Evolutionary conservation across 2,113 vertebrate species (phyloP), one percentile per base, ranked within the genome.

Genomic region (Danionella cerebrum): DNA sequence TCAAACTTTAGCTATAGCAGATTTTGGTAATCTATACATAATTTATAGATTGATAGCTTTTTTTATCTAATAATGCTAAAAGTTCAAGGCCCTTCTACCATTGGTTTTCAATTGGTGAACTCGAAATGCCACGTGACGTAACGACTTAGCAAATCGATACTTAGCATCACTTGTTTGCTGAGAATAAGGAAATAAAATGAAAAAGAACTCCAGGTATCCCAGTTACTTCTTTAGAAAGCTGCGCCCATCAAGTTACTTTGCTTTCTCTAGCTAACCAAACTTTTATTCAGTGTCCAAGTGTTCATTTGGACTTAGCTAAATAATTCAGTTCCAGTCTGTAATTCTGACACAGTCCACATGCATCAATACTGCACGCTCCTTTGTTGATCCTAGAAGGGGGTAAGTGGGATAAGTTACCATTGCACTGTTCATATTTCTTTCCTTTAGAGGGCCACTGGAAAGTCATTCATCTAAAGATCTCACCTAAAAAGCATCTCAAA

Each of bases 401-500:
- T 9, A 38, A 27, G 29, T 14, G 24, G 48, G 58, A 62, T 31
- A 19, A 62, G 50, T 66, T 57, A 27, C 29, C 57, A 18, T 54
- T 41, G 54, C 10, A 1, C 27, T 39, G 52, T 58, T 69, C 59
- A 52, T 58, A 42, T 70, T 70, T 66, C 31, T 22, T 14, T 29
- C n/a, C 24, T n/a, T 36, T 47, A 35, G 35, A 2, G 7, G 21
- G 9, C 14, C 65, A 42, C 11, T 51, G 68, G 63, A 75, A 75
- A 62, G 39, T 63, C 63, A 67, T 50, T 14, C 33, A 63, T 67
- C 73, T 63, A 50, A 54, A 65, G 67, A 69, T 39, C 24, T 50
- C 29, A 53, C 47, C 41, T 50, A 51, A 33, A 33, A 62, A 31
- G 33, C 11, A 66, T 66, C 62, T 66, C 42, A 65, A 63, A 27